Evolutionary conservation across 2,797 vertebrate species (phyloP).

Genomic region (Poecilia gillii): DNA sequence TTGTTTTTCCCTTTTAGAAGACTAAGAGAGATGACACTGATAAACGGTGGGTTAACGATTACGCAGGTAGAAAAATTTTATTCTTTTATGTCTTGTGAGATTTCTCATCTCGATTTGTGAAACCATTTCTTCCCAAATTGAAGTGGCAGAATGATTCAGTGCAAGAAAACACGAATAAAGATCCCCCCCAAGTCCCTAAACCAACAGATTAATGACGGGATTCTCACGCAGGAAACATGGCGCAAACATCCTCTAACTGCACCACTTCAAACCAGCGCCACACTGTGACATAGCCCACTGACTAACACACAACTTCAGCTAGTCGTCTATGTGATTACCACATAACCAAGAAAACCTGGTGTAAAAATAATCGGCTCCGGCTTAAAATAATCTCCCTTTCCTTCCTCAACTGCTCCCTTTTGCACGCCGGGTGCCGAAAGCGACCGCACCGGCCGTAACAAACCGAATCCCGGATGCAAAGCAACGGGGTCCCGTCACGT

Average conservation of each 20-base stretch:
- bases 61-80: background rate
- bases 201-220: constrained; percentile 18
- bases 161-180: background rate
- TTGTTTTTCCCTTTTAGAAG: background rate
- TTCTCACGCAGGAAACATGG: constrained; percentile 38
- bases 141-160: constrained; percentile 8
- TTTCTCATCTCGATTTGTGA: background rate
- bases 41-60: background rate
- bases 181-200: background rate
- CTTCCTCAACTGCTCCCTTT: constrained; percentile 21
- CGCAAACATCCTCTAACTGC: constrained; percentile 62
- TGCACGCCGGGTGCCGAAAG: constrained; percentile 49
- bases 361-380: background rate
- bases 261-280: constrained; percentile 50
- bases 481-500: constrained; percentile 38
- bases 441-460: constrained; percentile 40
- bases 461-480: constrained; percentile 36
- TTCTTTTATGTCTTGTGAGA: background rate
- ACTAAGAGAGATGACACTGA: background rate
- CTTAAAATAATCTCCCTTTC: background rate
- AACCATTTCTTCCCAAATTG: background rate
- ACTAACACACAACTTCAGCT: constrained; percentile 33
- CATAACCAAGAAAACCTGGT: constrained; percentile 37
- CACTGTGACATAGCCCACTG: constrained; percentile 31
- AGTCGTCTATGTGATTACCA: constrained; percentile 29